Evolutionary conservation across 2,888 invertebrate species (phyloP).

Genomic region (Drosophila falleni): DNA sequence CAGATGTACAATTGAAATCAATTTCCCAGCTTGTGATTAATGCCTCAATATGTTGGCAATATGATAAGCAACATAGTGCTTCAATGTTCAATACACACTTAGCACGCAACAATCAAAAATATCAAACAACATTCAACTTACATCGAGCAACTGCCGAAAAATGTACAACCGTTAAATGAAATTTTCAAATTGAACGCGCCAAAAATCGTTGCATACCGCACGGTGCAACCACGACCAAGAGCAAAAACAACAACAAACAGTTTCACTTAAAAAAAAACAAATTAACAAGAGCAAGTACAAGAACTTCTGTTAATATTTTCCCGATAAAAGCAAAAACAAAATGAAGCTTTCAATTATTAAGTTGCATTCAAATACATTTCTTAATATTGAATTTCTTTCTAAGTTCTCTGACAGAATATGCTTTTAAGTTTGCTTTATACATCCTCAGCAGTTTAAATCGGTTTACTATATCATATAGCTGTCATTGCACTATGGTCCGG

Average conservation of each 20-base stretch:
- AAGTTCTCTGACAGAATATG: too few species aligned
- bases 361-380: too few species aligned
- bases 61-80: constrained; percentile 32
- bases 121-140: constrained; percentile 38
- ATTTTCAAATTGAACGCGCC: constrained; percentile 46
- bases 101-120: constrained; percentile 5
- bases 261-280: constrained; percentile 55
- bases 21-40: constrained; percentile 64
- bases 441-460: too few species aligned
- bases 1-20: constrained; percentile 64
- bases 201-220: constrained; percentile 56
- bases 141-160: constrained; percentile 35
- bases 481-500: too few species aligned
- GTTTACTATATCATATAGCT: too few species aligned
- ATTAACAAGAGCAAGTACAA: not conserved
- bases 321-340: not conserved
- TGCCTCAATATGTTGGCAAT: constrained; percentile 38
- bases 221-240: constrained; percentile 29
- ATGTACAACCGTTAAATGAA: constrained; percentile 18
- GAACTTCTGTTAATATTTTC: not conserved
- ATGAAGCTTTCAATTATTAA: constrained; percentile 5
- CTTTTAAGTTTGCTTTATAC: too few species aligned
- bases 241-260: constrained; percentile 22
- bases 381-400: not conserved
- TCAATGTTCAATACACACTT: not conserved